These are phyloP conservation scores for Trinectes maculatus DNA, from an alignment of 2,113 vertebrate genomes.

Conservation along the genomic window DNA sequence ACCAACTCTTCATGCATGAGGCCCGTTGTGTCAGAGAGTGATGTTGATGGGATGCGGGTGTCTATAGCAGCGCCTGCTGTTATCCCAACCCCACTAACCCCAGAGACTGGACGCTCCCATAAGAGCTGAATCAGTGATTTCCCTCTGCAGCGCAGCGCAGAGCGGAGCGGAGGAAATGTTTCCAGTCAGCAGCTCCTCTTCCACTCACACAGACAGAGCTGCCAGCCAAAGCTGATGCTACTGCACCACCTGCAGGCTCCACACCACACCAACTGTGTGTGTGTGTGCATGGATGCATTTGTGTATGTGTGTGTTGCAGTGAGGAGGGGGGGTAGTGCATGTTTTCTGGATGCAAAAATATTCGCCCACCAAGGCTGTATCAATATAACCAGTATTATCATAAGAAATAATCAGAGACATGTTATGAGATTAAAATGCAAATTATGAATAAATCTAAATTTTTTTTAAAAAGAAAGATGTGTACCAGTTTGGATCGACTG, in stretches of 20 bases:
- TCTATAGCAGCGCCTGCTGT: constrained; percentile 26
- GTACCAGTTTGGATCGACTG: not conserved
- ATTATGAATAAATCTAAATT: not conserved
- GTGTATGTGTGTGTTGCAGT: constrained; percentile 3
- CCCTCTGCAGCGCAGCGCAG: constrained; percentile 43
- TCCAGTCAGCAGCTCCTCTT: constrained; percentile 74
- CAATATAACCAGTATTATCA: not conserved
- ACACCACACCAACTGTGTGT: constrained; percentile 21
- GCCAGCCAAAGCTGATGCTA: constrained; percentile 78
- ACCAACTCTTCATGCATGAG: not conserved
- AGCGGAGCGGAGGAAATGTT: constrained; percentile 60
- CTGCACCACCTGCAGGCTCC: constrained; percentile 84
- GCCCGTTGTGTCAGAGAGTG: constrained; percentile 31
- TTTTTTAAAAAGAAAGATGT: not conserved
- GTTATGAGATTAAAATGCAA: not conserved
- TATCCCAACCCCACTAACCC: constrained; percentile 60
- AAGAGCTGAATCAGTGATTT: constrained; percentile 80
- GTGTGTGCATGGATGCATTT: not conserved
- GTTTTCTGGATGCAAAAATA: constrained; percentile 19
- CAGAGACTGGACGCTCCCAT: constrained; percentile 60
- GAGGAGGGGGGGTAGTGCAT: constrained; percentile 25
- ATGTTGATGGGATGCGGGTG: constrained; percentile 42
- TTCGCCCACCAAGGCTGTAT: too few relatives aligned
- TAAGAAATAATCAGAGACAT: not conserved
- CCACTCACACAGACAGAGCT: constrained; percentile 53